Percentiles rank a stretch among this genome's conserved stretches.
Conservation (phyloP, 2,113 vertebrate species). For the Anolis carolinensis region DNA sequence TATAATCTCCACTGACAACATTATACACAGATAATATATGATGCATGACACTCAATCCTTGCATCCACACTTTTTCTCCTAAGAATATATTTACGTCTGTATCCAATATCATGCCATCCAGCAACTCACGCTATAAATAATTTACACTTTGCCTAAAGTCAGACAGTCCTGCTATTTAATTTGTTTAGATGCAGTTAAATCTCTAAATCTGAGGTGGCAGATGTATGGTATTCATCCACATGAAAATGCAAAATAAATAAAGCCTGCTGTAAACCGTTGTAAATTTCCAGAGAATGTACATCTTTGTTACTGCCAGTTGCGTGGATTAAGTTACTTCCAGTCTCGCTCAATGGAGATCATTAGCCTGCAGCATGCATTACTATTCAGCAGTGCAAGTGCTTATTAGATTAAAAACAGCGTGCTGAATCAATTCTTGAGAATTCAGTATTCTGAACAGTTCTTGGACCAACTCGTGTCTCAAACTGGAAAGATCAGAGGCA, state of each 20-base stretch:
- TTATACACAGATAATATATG: conserved; percentile 17
- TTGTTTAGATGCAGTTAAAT: conserved; percentile 18
- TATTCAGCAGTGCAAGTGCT: neutral
- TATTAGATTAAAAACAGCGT: neutral
- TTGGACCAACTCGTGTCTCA: neutral
- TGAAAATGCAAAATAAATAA: neutral
- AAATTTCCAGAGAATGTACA: conserved; percentile 1
- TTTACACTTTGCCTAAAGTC: conserved; percentile 43
- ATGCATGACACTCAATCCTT: conserved; percentile 6
- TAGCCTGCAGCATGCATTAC: neutral
- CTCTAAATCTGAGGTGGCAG: conserved; percentile 19
- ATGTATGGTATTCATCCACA: conserved; percentile 7
- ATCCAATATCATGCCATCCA: conserved; percentile 20
- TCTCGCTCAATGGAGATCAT: neutral
- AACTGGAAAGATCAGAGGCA: neutral
- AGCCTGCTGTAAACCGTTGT: neutral
- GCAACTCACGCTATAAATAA: conserved; percentile 47
- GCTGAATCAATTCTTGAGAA: neutral
- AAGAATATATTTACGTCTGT: conserved; percentile 22
- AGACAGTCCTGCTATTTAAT: conserved; percentile 48
- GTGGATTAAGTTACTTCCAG: neutral
- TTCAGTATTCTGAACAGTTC: neutral
- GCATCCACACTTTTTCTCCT: neutral
- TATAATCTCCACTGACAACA: neutral
- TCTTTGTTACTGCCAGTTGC: neutral